Percentiles rank a stretch among this genome's conserved stretches.
phyloP scores from a whole-genome alignment of 2,888 invertebrate species.

The Agonopterix alstromeriana region DNA sequence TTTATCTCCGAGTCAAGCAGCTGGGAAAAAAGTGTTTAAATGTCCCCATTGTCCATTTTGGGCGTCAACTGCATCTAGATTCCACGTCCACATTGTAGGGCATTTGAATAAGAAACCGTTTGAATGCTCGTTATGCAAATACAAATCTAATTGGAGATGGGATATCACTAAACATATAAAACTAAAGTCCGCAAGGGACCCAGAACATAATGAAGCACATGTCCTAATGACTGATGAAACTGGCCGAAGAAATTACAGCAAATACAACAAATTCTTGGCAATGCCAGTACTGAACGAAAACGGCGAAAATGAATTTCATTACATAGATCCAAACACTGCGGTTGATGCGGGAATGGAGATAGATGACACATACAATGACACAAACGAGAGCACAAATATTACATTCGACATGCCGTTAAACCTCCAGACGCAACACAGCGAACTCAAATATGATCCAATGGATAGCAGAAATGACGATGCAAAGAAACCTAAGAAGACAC shows the following conservation, averaged over 20 bases:
- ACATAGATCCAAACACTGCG: conserved; percentile 51
- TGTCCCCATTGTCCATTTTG: conserved; percentile 95
- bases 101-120: conserved; percentile 96
- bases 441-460: conserved; percentile 36
- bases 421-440: conserved; percentile 61
- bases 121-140: conserved; percentile 95
- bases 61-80: conserved; percentile 94
- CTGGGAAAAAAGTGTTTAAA: conserved; percentile 89
- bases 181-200: conserved; percentile 90
- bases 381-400: conserved; percentile 45
- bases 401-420: conserved; percentile 78
- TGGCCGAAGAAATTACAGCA: conserved; percentile 92
- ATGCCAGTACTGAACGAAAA: conserved; percentile 79
- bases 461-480: conserved; percentile 43
- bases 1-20: conserved; percentile 78
- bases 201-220: conserved; percentile 86
- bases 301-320: conserved; percentile 68
- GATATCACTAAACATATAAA: conserved; percentile 97
- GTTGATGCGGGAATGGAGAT: conserved; percentile 61
- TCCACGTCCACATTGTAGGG: conserved; percentile 95
- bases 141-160: conserved; percentile 97
- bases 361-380: conserved; percentile 70
- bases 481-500: conserved; percentile 80
- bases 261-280: conserved; percentile 91
- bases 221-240: conserved; percentile 95